Evolutionary conservation across 2,888 invertebrate genomes (phyloP), one percentile per base, ranked within the genome.

Genomic region (Agrotis ipsilon): DNA sequence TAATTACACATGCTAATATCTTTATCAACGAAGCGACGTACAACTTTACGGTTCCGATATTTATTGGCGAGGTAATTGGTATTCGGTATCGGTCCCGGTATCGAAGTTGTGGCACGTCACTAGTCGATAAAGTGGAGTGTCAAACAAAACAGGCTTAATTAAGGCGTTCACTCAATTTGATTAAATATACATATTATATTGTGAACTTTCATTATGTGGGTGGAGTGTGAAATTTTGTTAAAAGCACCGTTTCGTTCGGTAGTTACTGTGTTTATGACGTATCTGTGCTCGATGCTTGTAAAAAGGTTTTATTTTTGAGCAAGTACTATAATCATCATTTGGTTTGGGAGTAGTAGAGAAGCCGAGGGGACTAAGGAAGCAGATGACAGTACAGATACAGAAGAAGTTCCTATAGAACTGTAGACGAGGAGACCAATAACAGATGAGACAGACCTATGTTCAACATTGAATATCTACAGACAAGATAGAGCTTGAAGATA

Each of bases 1-100:
- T 81, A 82, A 84, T 84, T 84, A 84, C 77, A 72, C 71, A 84
- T 82, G 82, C 75, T 82, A 84, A 84, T 84, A 77, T 75, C 75
- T 79, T 81, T 84, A 84, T 84, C 84, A 70, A 70, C 51, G 54
- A 57, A 48, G 51, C 62, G 68, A 80, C 61, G 43, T 62, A 57
- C 68, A 70, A 68, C 72, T 81, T 84, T 78, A 84, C 75, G 72
- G 80, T 82, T 73, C 60, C 58, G 32, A 72, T 75, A 68, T 78
- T 74, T 73, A 79, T 69, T 75, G 54, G 61, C 43, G 61, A 70
- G 46, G 73, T 81, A 72, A 79, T 81, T 74, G 75, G 83, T 74
- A 71, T 83, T 77, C 60, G 71, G 65, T 75, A 77, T 75, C 60
- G 67, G 68, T 76, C 55, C 60, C 59, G 70, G 73, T 71, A 82